Percentiles rank a stretch among this genome's conserved stretches.
Conservation (phyloP, 2,797 vertebrate genomes). For the Rhinogobio ventralis region DNA sequence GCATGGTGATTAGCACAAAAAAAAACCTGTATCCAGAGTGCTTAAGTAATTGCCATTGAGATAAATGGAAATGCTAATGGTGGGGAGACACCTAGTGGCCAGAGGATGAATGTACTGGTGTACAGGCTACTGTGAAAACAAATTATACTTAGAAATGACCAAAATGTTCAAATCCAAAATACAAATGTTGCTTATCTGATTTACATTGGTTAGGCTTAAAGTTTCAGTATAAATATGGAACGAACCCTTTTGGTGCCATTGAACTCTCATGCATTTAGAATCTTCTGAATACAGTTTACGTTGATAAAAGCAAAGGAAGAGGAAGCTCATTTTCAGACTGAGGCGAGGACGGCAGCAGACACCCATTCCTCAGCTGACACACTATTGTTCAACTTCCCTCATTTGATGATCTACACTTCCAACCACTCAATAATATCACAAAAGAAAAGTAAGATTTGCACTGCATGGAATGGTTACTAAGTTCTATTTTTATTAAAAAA, state of each 20-base stretch:
- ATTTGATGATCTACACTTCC: constrained; percentile 43
- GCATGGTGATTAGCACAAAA: no score
- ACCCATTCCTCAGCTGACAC: constrained; percentile 30
- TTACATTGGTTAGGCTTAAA: background rate
- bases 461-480: background rate
- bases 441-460: background rate
- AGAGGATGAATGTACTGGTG: background rate
- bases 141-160: background rate
- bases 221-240: background rate
- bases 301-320: constrained; percentile 20
- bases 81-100: constrained; percentile 51
- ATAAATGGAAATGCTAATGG: background rate
- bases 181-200: background rate
- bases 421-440: background rate
- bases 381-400: constrained; percentile 56
- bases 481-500: background rate
- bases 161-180: background rate
- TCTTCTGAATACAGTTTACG: constrained; percentile 1
- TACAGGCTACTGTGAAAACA: background rate
- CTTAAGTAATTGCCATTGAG: background rate
- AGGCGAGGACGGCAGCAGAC: constrained; percentile 13
- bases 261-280: background rate
- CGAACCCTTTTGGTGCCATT: background rate
- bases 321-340: constrained; percentile 32
- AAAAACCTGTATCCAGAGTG: background rate